These are phyloP conservation scores for Tetheella fluctuosa DNA, from an alignment of 2,888 invertebrate species.

Conservation along the genomic window DNA sequence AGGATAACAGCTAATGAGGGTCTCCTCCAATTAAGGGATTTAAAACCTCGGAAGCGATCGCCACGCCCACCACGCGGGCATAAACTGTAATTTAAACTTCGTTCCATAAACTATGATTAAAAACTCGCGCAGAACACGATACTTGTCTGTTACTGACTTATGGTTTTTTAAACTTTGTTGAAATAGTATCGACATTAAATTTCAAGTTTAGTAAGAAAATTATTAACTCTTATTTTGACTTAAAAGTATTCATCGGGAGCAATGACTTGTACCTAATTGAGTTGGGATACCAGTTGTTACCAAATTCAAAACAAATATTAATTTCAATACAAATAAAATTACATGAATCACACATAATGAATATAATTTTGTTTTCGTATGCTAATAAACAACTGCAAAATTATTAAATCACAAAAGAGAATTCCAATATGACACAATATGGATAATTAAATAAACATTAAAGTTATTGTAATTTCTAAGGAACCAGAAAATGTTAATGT, in stretches of 20 bases:
- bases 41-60: slow-evolving; percentile 47
- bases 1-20: slow-evolving; percentile 38
- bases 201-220: too few species aligned
- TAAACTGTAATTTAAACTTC: slow-evolving; percentile 65
- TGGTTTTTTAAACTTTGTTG: slow-evolving; percentile 33
- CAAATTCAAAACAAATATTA: background rate
- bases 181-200: slow-evolving; percentile 21
- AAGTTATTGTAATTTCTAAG: slow-evolving; percentile 6
- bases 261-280: too few species aligned
- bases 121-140: slow-evolving; percentile 46
- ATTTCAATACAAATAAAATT: slow-evolving; percentile 16
- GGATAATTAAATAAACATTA: too few species aligned
- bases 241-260: too few species aligned
- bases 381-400: too few species aligned
- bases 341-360: background rate
- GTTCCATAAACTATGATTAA: slow-evolving; percentile 63
- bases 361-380: too few species aligned
- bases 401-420: too few species aligned
- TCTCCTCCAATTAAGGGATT: slow-evolving; percentile 47
- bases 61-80: slow-evolving; percentile 33
- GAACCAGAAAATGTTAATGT: slow-evolving; percentile 36
- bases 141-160: slow-evolving; percentile 40
- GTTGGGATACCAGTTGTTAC: too few species aligned
- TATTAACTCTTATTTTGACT: too few species aligned
- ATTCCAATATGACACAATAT: too few species aligned